Evolutionary conservation across 2,888 invertebrate species (phyloP).

Genomic region (Ypsolopha sequella): DNA sequence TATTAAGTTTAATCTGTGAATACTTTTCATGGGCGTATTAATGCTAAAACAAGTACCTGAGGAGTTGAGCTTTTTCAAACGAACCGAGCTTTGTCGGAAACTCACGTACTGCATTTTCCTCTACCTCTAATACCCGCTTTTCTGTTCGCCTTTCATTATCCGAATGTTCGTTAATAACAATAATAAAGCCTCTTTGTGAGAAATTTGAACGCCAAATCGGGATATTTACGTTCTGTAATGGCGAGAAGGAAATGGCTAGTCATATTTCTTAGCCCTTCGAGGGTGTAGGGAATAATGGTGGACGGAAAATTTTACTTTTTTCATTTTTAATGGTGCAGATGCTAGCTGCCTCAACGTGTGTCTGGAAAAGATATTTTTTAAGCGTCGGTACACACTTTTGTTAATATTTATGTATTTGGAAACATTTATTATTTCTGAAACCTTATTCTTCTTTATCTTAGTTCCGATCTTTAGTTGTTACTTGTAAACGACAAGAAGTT

Average conservation of each 20-base stretch:
- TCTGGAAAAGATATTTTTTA: too few species aligned
- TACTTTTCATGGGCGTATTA: too few species aligned
- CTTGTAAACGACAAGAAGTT: too few species aligned
- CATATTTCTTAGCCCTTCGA: conserved; percentile 3
- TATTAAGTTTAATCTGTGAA: too few species aligned
- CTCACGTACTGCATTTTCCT: background rate
- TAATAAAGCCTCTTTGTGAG: conserved; percentile 37
- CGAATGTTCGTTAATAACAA: conserved; percentile 34
- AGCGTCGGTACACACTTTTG: too few species aligned
- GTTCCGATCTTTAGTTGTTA: too few species aligned
- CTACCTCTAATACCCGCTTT: background rate
- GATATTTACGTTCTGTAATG: conserved; percentile 3
- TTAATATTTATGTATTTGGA: too few species aligned
- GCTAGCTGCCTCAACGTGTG: too few species aligned
- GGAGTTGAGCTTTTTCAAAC: too few species aligned
- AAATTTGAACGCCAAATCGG: conserved; percentile 30
- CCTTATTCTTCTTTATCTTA: too few species aligned
- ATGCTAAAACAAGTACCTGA: too few species aligned
- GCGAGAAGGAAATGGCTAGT: conserved; percentile 1
- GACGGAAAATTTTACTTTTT: background rate
- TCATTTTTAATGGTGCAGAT: background rate
- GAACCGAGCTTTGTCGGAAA: background rate
- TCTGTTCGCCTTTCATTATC: conserved; percentile 26
- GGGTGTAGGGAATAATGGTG: background rate
- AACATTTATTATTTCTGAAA: too few species aligned